Evolutionary conservation across 2,888 invertebrate species (phyloP).

Genomic region (Plagodis pulveraria): DNA sequence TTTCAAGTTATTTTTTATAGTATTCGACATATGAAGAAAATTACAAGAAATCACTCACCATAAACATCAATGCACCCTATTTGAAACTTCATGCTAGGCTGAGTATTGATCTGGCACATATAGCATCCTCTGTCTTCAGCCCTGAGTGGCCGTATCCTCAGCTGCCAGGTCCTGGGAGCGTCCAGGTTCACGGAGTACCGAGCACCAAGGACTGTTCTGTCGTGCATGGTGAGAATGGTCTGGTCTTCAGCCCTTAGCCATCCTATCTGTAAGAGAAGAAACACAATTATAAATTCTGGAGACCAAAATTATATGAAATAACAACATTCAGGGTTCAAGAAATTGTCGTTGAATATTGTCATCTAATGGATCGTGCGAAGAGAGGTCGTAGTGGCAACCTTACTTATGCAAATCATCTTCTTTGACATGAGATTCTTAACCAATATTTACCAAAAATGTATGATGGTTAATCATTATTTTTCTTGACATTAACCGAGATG

Average conservation of each 20-base stretch:
- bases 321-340: too few relatives aligned
- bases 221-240: constrained; percentile 94
- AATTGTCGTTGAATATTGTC: too few relatives aligned
- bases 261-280: constrained; percentile 87
- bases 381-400: too few relatives aligned
- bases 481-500: too few relatives aligned
- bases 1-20: too few relatives aligned
- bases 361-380: too few relatives aligned
- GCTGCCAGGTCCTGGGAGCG: constrained; percentile 93
- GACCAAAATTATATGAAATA: too few relatives aligned
- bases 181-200: constrained; percentile 93
- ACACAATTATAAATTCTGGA: background rate
- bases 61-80: constrained; percentile 95
- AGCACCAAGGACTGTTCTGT: constrained; percentile 93
- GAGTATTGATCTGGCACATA: constrained; percentile 96
- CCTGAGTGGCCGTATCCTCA: constrained; percentile 92
- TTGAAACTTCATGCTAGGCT: constrained; percentile 93
- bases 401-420: too few relatives aligned
- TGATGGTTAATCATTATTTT: too few relatives aligned
- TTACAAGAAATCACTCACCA: constrained; percentile 82
- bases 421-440: too few relatives aligned
- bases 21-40: background rate
- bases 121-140: constrained; percentile 95
- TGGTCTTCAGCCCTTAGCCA: constrained; percentile 96
- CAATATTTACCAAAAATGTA: too few relatives aligned